A percentile compares a stretch with the other conserved stretches of the same genome.
Evolutionary conservation across 2,888 invertebrate genomes (phyloP).

Genomic region (Villa cingulata): DNA sequence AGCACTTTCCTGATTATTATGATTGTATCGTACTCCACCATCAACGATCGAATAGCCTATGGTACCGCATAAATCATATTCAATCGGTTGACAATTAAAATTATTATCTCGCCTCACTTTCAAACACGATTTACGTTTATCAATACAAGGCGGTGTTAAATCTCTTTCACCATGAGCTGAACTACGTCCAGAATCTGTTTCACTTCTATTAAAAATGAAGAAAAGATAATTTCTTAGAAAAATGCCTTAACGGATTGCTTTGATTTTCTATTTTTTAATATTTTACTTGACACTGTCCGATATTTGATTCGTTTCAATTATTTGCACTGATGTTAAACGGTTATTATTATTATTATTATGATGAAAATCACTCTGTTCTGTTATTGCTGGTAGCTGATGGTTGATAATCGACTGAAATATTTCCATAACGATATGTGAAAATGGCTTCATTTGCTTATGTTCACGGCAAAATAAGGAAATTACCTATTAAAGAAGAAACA

Average conservation of each 20-base stretch:
- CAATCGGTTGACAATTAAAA: not conserved
- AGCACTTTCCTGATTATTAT: not conserved
- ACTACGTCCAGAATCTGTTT: slow-evolving; percentile 17
- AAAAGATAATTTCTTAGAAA: no score
- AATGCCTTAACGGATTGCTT: no score
- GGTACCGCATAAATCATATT: slow-evolving; percentile 9
- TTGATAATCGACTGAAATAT: slow-evolving; percentile 28
- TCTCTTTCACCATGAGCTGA: slow-evolving; percentile 11
- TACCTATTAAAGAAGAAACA: slow-evolving; percentile 34
- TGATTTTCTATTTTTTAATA: no score
- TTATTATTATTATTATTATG: no score
- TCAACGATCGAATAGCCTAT: slow-evolving; percentile 7
- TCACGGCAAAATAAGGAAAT: slow-evolving; percentile 45
- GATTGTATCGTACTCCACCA: not conserved
- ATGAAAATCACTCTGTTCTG: not conserved
- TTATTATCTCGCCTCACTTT: slow-evolving; percentile 5
- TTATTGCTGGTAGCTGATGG: not conserved
- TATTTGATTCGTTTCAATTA: not conserved
- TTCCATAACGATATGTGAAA: slow-evolving; percentile 48
- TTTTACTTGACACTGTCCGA: slow-evolving; percentile 4
- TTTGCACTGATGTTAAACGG: no score
- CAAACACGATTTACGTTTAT: slow-evolving; percentile 4
- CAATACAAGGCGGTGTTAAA: not conserved
- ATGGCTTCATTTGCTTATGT: slow-evolving; percentile 42
- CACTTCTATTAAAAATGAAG: slow-evolving; percentile 4